Conservation (phyloP, 1,140 invertebrate species). For the Chironomus striatipennis region DNA sequence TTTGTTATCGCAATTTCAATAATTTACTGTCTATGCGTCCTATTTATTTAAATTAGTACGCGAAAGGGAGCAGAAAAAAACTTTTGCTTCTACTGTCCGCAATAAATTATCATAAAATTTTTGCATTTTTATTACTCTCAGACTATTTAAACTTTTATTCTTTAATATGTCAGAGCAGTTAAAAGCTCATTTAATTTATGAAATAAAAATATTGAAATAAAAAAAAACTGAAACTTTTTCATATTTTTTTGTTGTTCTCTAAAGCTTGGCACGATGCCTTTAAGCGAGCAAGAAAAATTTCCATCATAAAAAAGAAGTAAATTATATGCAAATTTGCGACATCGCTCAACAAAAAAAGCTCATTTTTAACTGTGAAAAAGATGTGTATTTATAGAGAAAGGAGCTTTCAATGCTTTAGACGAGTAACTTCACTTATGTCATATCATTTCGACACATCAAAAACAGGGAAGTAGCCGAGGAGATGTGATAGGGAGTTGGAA, state of each 20-base stretch:
- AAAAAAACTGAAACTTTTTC: not conserved
- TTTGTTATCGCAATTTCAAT: not conserved
- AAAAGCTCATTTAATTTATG: conserved; percentile 4
- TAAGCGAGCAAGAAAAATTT: not conserved
- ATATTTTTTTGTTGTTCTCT: not conserved
- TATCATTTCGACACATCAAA: no score
- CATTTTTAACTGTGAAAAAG: not conserved
- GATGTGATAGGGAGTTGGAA: no score
- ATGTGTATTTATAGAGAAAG: not conserved
- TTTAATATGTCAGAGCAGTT: not conserved
- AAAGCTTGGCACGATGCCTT: not conserved
- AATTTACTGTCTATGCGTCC: not conserved
- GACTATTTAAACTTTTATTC: not conserved
- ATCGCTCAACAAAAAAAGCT: not conserved
- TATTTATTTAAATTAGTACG: not conserved
- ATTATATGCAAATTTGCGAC: not conserved
- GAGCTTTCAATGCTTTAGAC: not conserved
- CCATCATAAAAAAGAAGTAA: not conserved
- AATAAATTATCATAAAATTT: not conserved
- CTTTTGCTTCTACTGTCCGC: not conserved
- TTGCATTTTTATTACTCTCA: not conserved
- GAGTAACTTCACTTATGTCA: no score
- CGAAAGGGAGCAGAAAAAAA: not conserved
- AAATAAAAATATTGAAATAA: conserved; percentile 4
- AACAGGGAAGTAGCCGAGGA: no score